Evolutionary conservation across 2,797 vertebrate species (phyloP).

Genomic region (Harpia harpyja): DNA sequence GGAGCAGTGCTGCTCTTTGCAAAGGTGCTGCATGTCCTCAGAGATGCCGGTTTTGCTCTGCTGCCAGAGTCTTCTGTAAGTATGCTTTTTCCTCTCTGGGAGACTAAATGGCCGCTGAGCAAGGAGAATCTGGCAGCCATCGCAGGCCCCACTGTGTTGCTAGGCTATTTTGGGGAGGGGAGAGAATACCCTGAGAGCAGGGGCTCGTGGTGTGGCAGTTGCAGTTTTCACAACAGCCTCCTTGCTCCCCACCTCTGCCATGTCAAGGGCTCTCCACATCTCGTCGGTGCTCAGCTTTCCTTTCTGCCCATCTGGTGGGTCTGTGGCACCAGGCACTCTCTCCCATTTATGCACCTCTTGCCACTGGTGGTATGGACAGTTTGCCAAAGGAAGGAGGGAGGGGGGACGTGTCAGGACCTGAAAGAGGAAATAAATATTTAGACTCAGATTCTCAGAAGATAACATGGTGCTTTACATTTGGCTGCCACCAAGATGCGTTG

Average conservation of each 20-base stretch:
- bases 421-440: neutral
- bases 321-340: neutral
- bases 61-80: neutral
- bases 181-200: neutral
- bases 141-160: neutral
- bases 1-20: neutral
- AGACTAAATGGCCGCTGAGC: neutral
- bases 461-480: neutral
- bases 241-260: neutral
- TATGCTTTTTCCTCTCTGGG: neutral
- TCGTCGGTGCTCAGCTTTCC: rapidly evolving
- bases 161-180: neutral
- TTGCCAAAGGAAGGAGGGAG: neutral
- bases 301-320: neutral
- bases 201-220: neutral
- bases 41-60: neutral
- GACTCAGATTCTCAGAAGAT: neutral
- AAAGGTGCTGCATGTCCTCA: neutral
- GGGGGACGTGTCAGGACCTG: neutral
- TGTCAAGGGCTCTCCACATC: neutral
- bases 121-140: neutral
- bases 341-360: neutral
- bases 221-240: neutral
- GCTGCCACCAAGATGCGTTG: neutral
- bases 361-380: neutral